phyloP scores from a whole-genome alignment of 2,888 invertebrate genomes.

The Dasypogon diadema region DNA sequence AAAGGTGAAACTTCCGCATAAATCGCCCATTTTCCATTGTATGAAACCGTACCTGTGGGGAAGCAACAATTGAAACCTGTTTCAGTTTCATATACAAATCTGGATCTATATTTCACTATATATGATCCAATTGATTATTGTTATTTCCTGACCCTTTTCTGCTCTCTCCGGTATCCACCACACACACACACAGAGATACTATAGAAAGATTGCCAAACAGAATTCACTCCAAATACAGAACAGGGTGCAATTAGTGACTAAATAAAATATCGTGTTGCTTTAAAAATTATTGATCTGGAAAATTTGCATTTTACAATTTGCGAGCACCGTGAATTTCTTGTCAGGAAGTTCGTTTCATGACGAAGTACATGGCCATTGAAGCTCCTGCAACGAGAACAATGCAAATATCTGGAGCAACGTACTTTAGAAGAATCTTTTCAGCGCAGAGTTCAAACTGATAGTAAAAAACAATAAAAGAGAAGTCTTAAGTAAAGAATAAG shows the following conservation, averaged over 20 bases:
- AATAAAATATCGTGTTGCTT: constrained; percentile 45
- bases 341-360: constrained; percentile 40
- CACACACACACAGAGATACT: too few species aligned
- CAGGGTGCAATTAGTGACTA: constrained; percentile 33
- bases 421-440: too few species aligned
- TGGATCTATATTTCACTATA: too few species aligned
- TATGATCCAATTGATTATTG: too few species aligned
- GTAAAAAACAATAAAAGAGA: too few species aligned
- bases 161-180: too few species aligned
- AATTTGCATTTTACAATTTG: constrained; percentile 43
- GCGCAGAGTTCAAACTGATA: constrained; percentile 38
- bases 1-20: too few species aligned
- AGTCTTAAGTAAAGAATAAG: constrained; percentile 47
- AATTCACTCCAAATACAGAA: constrained; percentile 6
- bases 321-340: constrained; percentile 37
- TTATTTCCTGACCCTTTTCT: too few species aligned
- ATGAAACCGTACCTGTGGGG: too few species aligned
- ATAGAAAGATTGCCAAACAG: constrained; percentile 12
- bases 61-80: too few species aligned
- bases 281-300: constrained; percentile 48
- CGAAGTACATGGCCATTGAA: constrained; percentile 38
- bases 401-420: constrained; percentile 41
- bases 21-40: too few species aligned
- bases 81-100: too few species aligned
- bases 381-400: constrained; percentile 44